These are phyloP conservation scores for Pristis pectinata DNA, from an alignment of 2,797 vertebrate species.

Conservation along the genomic window DNA sequence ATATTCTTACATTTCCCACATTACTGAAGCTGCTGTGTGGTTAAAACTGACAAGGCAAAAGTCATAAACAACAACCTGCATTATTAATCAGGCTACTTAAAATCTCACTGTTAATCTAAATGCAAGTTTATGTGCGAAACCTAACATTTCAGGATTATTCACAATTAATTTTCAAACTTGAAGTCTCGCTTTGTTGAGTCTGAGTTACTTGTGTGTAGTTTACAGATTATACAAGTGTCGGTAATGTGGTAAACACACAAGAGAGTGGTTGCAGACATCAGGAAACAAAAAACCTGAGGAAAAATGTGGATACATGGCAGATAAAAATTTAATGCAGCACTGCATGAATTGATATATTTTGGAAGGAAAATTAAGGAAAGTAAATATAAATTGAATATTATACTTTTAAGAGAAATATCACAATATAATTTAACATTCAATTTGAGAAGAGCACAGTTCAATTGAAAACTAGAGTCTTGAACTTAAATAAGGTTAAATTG, in stretches of 20 bases:
- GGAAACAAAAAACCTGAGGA: background rate
- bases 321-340: background rate
- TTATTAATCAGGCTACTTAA: background rate
- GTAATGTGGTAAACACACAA: background rate
- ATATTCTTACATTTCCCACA: slow-evolving; percentile 3
- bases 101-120: background rate
- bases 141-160: background rate
- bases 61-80: background rate
- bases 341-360: background rate
- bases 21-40: background rate
- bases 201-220: background rate
- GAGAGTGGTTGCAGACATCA: background rate
- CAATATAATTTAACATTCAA: too few relatives aligned
- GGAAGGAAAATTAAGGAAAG: background rate
- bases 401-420: background rate
- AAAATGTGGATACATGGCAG: background rate
- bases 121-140: too few relatives aligned
- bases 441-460: too few relatives aligned
- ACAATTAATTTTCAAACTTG: too few relatives aligned
- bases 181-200: background rate
- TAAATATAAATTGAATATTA: background rate
- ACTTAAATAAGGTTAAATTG: too few relatives aligned
- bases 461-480: too few relatives aligned
- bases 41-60: slow-evolving; percentile 6
- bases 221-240: background rate